phyloP scores from a whole-genome alignment of 2,888 invertebrate genomes.

The Cyclophora punctaria region DNA sequence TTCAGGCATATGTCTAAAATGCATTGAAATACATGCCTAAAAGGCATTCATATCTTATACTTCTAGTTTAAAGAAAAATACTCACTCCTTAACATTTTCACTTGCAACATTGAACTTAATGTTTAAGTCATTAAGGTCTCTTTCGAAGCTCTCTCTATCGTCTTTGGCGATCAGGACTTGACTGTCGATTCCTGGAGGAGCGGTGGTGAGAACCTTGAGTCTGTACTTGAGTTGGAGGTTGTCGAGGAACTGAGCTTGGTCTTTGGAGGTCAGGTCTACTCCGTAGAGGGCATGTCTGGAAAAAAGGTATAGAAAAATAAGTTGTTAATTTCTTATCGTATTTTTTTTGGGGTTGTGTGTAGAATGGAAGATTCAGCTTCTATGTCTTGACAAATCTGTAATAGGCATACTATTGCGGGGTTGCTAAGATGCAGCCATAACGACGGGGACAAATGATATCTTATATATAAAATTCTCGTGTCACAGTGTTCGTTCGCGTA shows the following conservation, averaged over 20 bases:
- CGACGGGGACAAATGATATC: too few species aligned
- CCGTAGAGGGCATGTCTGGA: constrained; percentile 44
- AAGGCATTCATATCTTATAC: background rate
- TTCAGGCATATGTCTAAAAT: too few species aligned
- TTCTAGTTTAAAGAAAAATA: constrained; percentile 5
- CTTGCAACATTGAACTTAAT: constrained; percentile 30
- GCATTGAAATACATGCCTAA: too few species aligned
- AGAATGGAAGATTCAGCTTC: too few species aligned
- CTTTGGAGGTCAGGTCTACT: constrained; percentile 27
- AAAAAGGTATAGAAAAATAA: background rate
- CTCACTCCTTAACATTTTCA: constrained; percentile 51
- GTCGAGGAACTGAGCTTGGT: constrained; percentile 31
- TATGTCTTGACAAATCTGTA: too few species aligned
- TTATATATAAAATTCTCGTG: too few species aligned
- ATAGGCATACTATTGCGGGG: too few species aligned
- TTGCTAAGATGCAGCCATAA: too few species aligned
- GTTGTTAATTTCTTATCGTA: too few species aligned
- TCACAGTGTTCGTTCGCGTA: too few species aligned
- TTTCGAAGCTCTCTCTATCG: constrained; percentile 27
- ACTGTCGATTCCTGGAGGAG: constrained; percentile 30
- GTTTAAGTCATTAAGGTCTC: constrained; percentile 23
- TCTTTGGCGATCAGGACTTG: constrained; percentile 35
- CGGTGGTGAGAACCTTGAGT: constrained; percentile 41
- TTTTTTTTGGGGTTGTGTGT: too few species aligned
- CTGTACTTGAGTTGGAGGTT: constrained; percentile 25